Percentiles rank a stretch among this genome's conserved stretches.
Conservation (phyloP, 1,140 invertebrate species). For the Pseudomyrmex dendroicus region DNA sequence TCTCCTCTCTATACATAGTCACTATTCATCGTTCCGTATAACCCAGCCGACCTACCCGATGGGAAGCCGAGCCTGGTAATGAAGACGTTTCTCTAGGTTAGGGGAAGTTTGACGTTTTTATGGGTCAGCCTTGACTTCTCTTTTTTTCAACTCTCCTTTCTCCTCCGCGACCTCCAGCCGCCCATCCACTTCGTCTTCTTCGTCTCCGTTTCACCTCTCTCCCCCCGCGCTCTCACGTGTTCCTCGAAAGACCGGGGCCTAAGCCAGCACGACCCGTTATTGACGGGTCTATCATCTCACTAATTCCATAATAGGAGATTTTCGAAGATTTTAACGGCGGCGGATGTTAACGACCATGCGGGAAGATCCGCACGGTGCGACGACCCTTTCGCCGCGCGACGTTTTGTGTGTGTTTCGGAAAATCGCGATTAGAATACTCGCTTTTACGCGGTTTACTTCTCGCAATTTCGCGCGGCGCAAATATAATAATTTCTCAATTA, state of each 20-base stretch:
- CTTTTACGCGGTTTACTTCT: not conserved
- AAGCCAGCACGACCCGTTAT: constrained; percentile 75
- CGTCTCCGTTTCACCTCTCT: constrained; percentile 63
- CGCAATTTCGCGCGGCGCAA: not conserved
- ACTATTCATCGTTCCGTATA: constrained; percentile 74
- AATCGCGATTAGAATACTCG: constrained; percentile 27
- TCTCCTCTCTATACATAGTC: constrained; percentile 71
- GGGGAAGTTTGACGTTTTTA: constrained; percentile 86
- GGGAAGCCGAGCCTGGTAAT: constrained; percentile 80
- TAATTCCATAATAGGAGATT: constrained; percentile 83
- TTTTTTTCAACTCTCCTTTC: constrained; percentile 73
- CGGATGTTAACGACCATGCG: constrained; percentile 77
- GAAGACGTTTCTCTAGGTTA: constrained; percentile 86
- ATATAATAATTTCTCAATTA: not conserved
- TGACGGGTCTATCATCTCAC: constrained; percentile 83
- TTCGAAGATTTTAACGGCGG: constrained; percentile 73
- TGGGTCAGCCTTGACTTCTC: constrained; percentile 80
- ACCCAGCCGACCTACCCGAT: constrained; percentile 76
- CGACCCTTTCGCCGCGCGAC: constrained; percentile 66
- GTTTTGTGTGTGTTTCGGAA: not conserved
- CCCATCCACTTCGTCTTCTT: constrained; percentile 42
- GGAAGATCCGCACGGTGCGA: constrained; percentile 57
- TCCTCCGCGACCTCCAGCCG: constrained; percentile 26
- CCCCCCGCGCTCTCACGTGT: constrained; percentile 57
- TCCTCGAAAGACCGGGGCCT: constrained; percentile 75